phyloP scores from a whole-genome alignment of 2,797 vertebrate species.

The Amblyopsis hoosieri region DNA sequence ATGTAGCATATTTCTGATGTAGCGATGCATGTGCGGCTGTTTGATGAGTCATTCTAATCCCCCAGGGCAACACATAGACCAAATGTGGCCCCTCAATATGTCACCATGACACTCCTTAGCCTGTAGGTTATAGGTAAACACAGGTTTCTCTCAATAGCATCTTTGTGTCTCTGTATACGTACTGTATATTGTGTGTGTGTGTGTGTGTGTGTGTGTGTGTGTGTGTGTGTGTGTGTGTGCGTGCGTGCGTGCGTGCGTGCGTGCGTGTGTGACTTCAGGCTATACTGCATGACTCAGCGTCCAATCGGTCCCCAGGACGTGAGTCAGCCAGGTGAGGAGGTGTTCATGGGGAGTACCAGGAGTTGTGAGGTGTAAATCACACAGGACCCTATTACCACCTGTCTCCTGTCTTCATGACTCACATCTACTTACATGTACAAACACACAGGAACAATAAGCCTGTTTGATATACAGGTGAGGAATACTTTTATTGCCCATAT shows the following conservation, averaged over 20 bases:
- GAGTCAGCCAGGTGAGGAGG: slow-evolving; percentile 22
- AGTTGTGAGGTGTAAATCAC: slow-evolving; percentile 14
- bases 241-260: slow-evolving; percentile 29
- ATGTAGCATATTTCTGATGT: too few relatives aligned
- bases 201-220: slow-evolving; percentile 35
- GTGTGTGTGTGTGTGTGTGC: slow-evolving; percentile 19
- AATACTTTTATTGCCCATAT: too few relatives aligned
- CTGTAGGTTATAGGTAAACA: slow-evolving; percentile 51
- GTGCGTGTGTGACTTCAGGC: slow-evolving; percentile 44
- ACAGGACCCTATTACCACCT: slow-evolving; percentile 1
- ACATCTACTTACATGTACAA: slow-evolving; percentile 22
- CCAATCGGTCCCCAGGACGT: too few relatives aligned
- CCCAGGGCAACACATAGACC: slow-evolving; percentile 12
- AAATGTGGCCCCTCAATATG: slow-evolving; percentile 37
- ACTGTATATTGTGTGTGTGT: too few relatives aligned
- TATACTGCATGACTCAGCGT: slow-evolving; percentile 27
- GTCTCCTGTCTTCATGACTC: slow-evolving; percentile 12
- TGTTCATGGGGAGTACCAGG: slow-evolving; percentile 10
- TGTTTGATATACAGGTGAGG: too few relatives aligned
- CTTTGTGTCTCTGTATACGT: neutral
- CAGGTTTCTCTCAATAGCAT: slow-evolving; percentile 29
- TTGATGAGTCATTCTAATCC: neutral
- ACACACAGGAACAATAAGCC: neutral
- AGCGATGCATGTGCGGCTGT: too few relatives aligned
- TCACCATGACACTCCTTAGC: slow-evolving; percentile 34